Evolutionary conservation across 2,888 invertebrate genomes (phyloP), one percentile per base, ranked within the genome.

Genomic region (Pachymerium ferrugineum): DNA sequence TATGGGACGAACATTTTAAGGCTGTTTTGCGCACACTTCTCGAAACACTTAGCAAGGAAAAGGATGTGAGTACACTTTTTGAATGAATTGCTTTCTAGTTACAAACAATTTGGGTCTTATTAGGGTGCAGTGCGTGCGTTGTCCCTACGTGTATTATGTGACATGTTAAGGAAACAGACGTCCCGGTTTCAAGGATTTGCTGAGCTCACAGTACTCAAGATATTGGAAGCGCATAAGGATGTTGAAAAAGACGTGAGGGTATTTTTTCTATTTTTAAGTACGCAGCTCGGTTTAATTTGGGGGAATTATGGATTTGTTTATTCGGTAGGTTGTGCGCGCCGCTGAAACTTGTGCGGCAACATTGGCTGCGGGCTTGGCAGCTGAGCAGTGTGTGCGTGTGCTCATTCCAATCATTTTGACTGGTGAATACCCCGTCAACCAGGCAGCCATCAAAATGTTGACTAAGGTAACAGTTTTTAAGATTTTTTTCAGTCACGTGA

Each of bases 371-470:
- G 89, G 91, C 54, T 86, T 96, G 79, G 93, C 94, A 1, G 89
- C 93, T 0, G 89, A 90, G 76, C 89, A 91, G 81, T 88, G 90
- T 71, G 87, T 92, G 54, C 87, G 89, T 82, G 86, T 92, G 0
- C 85, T 93, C 19, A 88, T 88, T 79, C 94, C 97, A 0, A 89
- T 97, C 79, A 93, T 97, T 78, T 89, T 90, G 31, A 95, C 94
- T 0, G 91, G 91, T 78, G 89, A 90, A 25, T 92, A 89, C 85
- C 95, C 96, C 0, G 88, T 91, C 74, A 92, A 94, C 81, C 88
- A 94, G 82, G 94, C 94, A 77, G 95, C 95, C 75, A 90, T 97
- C 70, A 97, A 97, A 85, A 90, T 97, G 86, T 86, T 94, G 62
- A 90, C 91, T 12, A 80, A 80, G 77, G 80, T 80, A 75, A 16